Percentiles rank a stretch among this genome's conserved stretches.
Evolutionary conservation across 2,888 invertebrate genomes (phyloP).

Genomic region (Pardosa pseudoannulata): DNA sequence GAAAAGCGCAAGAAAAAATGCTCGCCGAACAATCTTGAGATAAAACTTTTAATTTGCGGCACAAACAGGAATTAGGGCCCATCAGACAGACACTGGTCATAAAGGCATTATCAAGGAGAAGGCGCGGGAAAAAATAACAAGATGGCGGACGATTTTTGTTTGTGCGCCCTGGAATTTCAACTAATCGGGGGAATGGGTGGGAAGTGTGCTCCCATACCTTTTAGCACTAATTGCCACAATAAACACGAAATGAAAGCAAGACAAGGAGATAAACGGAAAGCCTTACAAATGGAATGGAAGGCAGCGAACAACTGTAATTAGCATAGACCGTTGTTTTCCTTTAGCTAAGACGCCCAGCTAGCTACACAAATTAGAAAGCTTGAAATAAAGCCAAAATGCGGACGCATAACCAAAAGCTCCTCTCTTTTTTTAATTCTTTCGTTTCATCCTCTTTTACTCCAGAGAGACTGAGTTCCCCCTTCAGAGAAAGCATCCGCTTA

Average conservation of each 20-base stretch:
- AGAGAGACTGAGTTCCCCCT: constrained; percentile 37
- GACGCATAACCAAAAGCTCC: constrained; percentile 60
- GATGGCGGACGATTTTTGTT: constrained; percentile 59
- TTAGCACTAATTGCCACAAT: constrained; percentile 72
- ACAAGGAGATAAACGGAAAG: constrained; percentile 68
- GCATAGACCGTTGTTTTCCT: constrained; percentile 69
- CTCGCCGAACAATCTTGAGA: constrained; percentile 51
- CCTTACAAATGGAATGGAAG: constrained; percentile 68
- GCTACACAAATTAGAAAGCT: constrained; percentile 72
- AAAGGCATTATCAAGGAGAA: constrained; percentile 63
- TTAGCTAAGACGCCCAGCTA: constrained; percentile 58
- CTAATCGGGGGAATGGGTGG: constrained; percentile 63
- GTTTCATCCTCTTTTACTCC: constrained; percentile 60
- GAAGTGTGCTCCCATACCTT: constrained; percentile 62
- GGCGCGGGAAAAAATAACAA: constrained; percentile 46
- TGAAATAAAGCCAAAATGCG: constrained; percentile 72
- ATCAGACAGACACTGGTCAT: constrained; percentile 68
- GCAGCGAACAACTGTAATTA: constrained; percentile 70
- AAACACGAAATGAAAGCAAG: constrained; percentile 71
- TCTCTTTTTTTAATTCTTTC: constrained; percentile 61
- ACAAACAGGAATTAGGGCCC: constrained; percentile 67
- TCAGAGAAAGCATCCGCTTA: constrained; percentile 50
- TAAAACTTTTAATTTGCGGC: constrained; percentile 70
- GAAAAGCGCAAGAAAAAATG: constrained; percentile 10
- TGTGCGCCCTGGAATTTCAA: constrained; percentile 58